Evolutionary conservation across 2,888 invertebrate species (phyloP).

Genomic region (Smittia aterrima): DNA sequence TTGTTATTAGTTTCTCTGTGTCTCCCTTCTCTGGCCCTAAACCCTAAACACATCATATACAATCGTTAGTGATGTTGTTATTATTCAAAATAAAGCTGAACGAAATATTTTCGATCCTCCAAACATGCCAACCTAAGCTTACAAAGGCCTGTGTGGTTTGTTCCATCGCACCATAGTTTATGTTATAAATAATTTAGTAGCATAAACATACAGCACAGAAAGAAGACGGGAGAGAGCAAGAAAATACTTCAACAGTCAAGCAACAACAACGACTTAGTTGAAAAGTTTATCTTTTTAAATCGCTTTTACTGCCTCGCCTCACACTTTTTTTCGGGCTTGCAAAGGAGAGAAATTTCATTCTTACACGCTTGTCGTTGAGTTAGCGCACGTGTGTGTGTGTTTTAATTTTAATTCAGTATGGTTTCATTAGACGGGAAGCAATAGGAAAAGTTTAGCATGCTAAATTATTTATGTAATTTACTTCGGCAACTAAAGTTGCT

Average conservation of each 20-base stretch:
- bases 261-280: constrained; percentile 33
- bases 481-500: constrained; percentile 4
- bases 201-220: constrained; percentile 23
- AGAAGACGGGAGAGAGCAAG: background rate
- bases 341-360: background rate
- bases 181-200: constrained; percentile 38
- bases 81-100: constrained; percentile 16
- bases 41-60: background rate
- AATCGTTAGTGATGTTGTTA: background rate
- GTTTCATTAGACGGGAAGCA: background rate
- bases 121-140: constrained; percentile 12
- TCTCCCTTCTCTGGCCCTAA: background rate
- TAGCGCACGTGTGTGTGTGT: background rate
- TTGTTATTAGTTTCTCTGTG: background rate
- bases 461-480: constrained; percentile 31
- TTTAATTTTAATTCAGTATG: constrained; percentile 15
- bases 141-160: constrained; percentile 17
- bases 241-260: background rate
- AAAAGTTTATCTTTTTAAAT: constrained; percentile 36
- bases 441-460: constrained; percentile 11
- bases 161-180: constrained; percentile 25
- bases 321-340: background rate
- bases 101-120: background rate
- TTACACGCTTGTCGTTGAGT: background rate
- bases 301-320: constrained; percentile 13